phyloP scores from a whole-genome alignment of 2,113 vertebrate species.

The Ploceus nigricollis region DNA sequence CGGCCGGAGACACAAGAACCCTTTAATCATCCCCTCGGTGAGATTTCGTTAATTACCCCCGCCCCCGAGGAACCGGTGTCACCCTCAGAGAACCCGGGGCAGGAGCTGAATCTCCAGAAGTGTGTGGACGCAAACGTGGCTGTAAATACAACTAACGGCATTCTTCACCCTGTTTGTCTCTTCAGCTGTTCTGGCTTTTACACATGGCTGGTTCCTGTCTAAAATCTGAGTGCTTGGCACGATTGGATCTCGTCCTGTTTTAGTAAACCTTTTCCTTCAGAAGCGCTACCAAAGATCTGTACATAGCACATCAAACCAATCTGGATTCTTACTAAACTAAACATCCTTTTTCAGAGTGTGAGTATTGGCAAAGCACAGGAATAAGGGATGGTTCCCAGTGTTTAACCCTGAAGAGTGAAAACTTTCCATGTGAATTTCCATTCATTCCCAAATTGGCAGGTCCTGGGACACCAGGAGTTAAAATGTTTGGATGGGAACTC shows the following conservation, averaged over 20 bases:
- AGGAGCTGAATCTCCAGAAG: not conserved
- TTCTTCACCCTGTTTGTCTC: accelerated
- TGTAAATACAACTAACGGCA: not conserved
- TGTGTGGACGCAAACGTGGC: not conserved
- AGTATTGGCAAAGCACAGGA: not conserved
- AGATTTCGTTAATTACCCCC: not conserved
- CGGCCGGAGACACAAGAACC: accelerated
- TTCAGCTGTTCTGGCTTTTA: not conserved
- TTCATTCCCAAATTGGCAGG: not conserved
- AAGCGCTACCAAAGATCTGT: not conserved
- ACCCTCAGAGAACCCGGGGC: accelerated
- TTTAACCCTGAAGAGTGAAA: not conserved
- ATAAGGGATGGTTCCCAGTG: not conserved
- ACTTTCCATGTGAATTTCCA: not conserved
- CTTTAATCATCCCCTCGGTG: accelerated
- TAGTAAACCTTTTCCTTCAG: not conserved
- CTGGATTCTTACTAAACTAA: not conserved
- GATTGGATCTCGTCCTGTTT: not conserved
- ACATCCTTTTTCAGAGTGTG: not conserved
- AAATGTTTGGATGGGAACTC: slow-evolving; percentile 53
- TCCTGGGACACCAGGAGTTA: slow-evolving; percentile 66
- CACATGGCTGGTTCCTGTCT: not conserved
- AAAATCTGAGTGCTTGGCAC: not conserved
- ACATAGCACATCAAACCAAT: not conserved
- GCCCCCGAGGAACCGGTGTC: accelerated